Conservation (phyloP, 2,113 vertebrate genomes). For the Centropristis striata region DNA sequence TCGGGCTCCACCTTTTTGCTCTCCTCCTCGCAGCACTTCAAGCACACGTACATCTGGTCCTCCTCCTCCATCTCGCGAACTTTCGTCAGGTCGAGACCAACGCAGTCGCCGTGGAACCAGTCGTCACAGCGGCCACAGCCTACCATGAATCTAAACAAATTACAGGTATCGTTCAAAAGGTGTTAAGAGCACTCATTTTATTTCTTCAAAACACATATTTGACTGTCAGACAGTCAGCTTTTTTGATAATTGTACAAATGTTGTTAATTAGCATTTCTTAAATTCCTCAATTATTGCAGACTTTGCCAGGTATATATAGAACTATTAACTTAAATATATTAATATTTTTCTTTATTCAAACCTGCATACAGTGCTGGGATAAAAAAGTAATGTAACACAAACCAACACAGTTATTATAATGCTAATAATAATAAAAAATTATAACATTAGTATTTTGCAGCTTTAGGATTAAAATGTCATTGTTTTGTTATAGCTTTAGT, state of each 20-base stretch:
- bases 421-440: too few species aligned
- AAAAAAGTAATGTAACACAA: too few species aligned
- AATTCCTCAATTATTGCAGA: too few species aligned
- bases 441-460: too few species aligned
- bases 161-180: background rate
- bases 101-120: slow-evolving; percentile 99
- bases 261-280: too few species aligned
- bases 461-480: too few species aligned
- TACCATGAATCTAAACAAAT: slow-evolving; percentile 93
- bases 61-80: slow-evolving; percentile 97
- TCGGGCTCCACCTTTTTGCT: slow-evolving; percentile 87
- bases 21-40: slow-evolving; percentile 96
- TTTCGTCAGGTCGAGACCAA: slow-evolving; percentile 94
- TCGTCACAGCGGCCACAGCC: slow-evolving; percentile 98
- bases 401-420: too few species aligned
- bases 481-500: too few species aligned
- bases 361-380: too few species aligned
- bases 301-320: too few species aligned
- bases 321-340: too few species aligned
- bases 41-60: slow-evolving; percentile 97
- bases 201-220: background rate
- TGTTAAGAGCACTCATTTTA: background rate
- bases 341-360: too few species aligned
- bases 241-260: background rate
- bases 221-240: background rate